Evolutionary conservation across 2,888 invertebrate species (phyloP).

Genomic region (Brachycybe producta): DNA sequence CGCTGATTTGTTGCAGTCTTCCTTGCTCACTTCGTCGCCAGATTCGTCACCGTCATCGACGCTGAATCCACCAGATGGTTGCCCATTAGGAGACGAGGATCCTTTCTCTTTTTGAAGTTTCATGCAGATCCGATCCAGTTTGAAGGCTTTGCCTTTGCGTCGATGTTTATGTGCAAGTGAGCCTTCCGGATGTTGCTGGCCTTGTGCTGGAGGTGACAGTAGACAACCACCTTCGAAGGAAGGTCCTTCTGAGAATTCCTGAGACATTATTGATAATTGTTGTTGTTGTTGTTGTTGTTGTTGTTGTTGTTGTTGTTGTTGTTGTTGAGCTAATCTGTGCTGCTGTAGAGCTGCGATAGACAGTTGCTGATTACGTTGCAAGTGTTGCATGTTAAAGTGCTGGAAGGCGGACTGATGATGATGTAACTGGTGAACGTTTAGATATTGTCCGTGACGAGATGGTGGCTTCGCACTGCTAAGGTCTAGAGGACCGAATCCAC

Average conservation of each 20-base stretch:
- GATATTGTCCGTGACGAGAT: not conserved
- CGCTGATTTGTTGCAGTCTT: not conserved
- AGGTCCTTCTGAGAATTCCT: conserved; percentile 29
- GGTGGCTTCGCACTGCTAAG: conserved; percentile 12
- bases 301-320: conserved; percentile 12
- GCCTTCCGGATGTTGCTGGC: conserved; percentile 24
- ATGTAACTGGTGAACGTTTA: not conserved
- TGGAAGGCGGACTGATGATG: not conserved
- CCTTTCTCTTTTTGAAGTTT: conserved; percentile 28
- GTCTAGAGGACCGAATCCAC: conserved; percentile 12
- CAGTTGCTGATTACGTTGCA: conserved; percentile 19
- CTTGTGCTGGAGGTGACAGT: conserved; percentile 19
- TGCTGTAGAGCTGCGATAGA: not conserved
- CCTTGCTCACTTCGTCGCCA: conserved; percentile 27
- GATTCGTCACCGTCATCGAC: conserved; percentile 10
- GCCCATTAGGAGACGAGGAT: conserved; percentile 14
- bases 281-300: conserved; percentile 18
- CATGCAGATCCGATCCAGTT: conserved; percentile 46
- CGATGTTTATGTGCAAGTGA: conserved; percentile 44
- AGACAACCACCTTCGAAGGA: no score
- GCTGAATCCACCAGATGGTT: conserved; percentile 6
- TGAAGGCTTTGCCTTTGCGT: conserved; percentile 74
- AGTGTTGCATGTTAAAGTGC: conserved; percentile 7
- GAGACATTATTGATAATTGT: not conserved
- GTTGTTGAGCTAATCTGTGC: conserved; percentile 1